Percentiles rank a stretch among this genome's conserved stretches.
phyloP scores from a whole-genome alignment of 2,888 invertebrate species.

The Phortica okadai region DNA sequence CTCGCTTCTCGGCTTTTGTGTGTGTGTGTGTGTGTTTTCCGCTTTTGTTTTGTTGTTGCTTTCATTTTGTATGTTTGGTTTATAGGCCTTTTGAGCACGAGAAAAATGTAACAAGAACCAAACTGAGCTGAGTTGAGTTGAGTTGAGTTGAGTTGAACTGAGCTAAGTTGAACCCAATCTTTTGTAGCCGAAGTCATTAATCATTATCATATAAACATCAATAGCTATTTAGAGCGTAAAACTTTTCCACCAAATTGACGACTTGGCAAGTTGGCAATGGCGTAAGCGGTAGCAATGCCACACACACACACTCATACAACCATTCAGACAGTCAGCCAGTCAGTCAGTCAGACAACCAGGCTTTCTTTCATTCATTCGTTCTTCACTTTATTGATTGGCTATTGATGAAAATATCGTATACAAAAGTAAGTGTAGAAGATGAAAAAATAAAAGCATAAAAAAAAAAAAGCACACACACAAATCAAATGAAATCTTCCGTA shows the following conservation, averaged over 20 bases:
- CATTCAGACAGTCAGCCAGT: conserved; percentile 6
- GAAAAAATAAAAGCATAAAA: conserved; percentile 30
- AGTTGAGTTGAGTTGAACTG: background rate
- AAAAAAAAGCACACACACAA: background rate
- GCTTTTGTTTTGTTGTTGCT: background rate
- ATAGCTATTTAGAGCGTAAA: conserved; percentile 58
- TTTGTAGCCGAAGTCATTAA: conserved; percentile 54
- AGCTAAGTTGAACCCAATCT: conserved; percentile 15
- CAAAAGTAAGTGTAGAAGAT: background rate
- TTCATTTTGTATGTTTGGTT: background rate
- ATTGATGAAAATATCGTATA: conserved; percentile 46
- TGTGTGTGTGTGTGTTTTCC: background rate
- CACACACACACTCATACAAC: background rate
- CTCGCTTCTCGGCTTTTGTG: background rate
- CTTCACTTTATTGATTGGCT: conserved; percentile 53
- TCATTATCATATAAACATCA: conserved; percentile 69
- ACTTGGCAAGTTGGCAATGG: conserved; percentile 4
- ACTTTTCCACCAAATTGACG: background rate
- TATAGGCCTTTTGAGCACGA: conserved; percentile 21
- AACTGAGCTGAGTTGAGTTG: background rate
- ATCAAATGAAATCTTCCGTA: conserved; percentile 55
- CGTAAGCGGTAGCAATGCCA: background rate
- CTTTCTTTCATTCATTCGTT: background rate
- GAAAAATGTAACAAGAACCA: conserved; percentile 8
- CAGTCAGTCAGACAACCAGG: conserved; percentile 30